A percentile compares a stretch with the other conserved stretches of the same genome.
phyloP scores from a whole-genome alignment of 2,113 vertebrate genomes.

The Scopus umbretta region DNA sequence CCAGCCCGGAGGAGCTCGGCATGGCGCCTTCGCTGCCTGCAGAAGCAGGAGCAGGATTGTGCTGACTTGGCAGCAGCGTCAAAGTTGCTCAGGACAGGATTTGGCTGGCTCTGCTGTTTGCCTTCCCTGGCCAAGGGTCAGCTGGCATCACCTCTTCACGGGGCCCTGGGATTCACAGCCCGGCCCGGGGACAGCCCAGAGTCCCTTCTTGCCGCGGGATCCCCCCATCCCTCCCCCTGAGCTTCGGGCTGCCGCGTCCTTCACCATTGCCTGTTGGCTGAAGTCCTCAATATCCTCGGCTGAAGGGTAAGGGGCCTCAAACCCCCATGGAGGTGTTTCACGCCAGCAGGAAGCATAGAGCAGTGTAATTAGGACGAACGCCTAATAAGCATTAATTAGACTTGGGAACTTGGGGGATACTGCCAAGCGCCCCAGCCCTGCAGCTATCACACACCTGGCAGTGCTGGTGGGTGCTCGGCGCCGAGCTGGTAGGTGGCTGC shows the following conservation, averaged over 20 bases:
- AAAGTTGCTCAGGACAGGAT: background rate
- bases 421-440: background rate
- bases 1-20: background rate
- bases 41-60: background rate
- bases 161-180: background rate
- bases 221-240: too few species aligned
- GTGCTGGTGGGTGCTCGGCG: background rate
- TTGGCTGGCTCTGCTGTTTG: fast-evolving
- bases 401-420: background rate
- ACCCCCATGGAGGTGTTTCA: fast-evolving
- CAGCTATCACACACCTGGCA: fast-evolving
- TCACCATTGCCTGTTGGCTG: background rate
- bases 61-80: background rate
- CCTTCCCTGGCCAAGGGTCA: slow-evolving; percentile 19
- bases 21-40: background rate
- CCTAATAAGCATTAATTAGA: background rate
- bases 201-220: background rate
- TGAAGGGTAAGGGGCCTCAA: background rate
- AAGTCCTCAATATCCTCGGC: background rate
- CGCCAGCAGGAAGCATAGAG: fast-evolving
- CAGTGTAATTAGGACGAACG: background rate
- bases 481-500: background rate
- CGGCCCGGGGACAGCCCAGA: fast-evolving
- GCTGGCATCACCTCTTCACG: background rate
- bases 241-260: fast-evolving